Base-by-base conservation (phyloP, 2,113 vertebrate species). In the Reinhardtius hippoglossoides region DNA sequence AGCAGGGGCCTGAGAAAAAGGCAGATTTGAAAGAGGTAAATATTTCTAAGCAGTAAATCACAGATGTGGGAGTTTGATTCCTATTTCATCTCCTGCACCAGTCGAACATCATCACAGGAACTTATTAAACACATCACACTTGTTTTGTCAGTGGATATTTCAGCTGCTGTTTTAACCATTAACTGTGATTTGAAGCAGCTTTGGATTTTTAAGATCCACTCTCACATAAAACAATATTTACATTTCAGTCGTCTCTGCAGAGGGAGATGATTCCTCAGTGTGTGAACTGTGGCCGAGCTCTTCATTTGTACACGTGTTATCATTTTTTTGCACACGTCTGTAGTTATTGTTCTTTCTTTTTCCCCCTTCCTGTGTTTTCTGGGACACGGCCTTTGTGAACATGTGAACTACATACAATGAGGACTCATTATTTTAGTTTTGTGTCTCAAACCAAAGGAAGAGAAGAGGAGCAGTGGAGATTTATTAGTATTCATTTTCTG, bases 121-220 rank as follows among this genome's bases (percentile, higher is more conserved):
- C 20, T 73, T 55, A 10, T 55, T 15, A 26, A 76, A 74, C 23
- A 65, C n/a, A 74, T 63, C 52, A 9, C n/a, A 1, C 2, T 2
- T 24, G 52, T 78, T 80, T 78, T 72, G 18, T 67, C 12, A 48
- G 67, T 13, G 70, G 35, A 60, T 71, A 15, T 71, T 35, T 66
- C 10, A 78, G 21, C 56, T 0, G 1, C 26, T 58, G 52, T 56
- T 85, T 77, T 16, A 48, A 18, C 44, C 44, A 48, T 83, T 55
- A 16, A 71, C 6, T 26, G 50, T 54, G 1, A 62, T 79, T 67
- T 61, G 42, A 23, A n/a, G 61, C 44, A 61, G 60, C 35, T 70
- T 88, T 82, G 56, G 56, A 78, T 78, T 67, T 31, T 55, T 20
- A 26, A n/a, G 71, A 54, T 69, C 31, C 3, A 0, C 52, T 80